These are phyloP conservation scores for Ormyrus nitidulus DNA, from an alignment of 2,888 invertebrate species.

Conservation along the genomic window DNA sequence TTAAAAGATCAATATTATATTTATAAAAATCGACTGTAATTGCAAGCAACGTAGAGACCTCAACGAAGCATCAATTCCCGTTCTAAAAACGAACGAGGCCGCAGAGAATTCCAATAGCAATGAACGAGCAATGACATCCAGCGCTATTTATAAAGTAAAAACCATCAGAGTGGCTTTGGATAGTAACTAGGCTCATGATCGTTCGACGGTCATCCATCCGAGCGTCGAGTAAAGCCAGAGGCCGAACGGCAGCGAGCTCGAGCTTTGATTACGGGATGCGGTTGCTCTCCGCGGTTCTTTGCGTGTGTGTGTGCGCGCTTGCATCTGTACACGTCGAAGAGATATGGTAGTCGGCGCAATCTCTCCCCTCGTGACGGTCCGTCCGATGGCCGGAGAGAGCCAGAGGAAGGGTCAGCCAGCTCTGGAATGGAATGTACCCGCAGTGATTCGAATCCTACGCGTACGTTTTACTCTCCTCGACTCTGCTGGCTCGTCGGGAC, in stretches of 20 bases:
- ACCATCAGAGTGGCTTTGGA: background rate
- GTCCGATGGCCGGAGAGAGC: conserved; percentile 68
- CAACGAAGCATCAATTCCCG: no score
- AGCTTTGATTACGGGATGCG: conserved; percentile 66
- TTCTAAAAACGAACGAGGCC: no score
- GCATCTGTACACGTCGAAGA: background rate
- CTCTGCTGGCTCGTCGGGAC: conserved; percentile 61
- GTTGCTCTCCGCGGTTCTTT: conserved; percentile 63
- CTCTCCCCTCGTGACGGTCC: conserved; percentile 63
- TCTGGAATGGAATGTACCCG: conserved; percentile 72
- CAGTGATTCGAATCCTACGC: conserved; percentile 70
- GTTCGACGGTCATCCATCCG: conserved; percentile 1
- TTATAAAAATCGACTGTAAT: no score
- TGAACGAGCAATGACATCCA: conserved; percentile 2
- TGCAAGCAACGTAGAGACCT: no score
- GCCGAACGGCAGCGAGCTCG: conserved; percentile 20
- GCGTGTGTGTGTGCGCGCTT: conserved; percentile 40
- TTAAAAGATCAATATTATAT: no score
- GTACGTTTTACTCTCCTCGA: conserved; percentile 55
- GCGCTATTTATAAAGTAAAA: conserved; percentile 4
- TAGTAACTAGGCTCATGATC: background rate
- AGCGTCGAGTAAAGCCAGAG: conserved; percentile 24
- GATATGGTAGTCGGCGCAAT: conserved; percentile 65
- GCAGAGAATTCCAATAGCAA: background rate
- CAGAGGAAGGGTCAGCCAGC: conserved; percentile 67